Percentiles rank a stretch among this genome's conserved stretches.
Evolutionary conservation across 2,888 invertebrate genomes (phyloP).

Genomic region (Torymus tubicola): DNA sequence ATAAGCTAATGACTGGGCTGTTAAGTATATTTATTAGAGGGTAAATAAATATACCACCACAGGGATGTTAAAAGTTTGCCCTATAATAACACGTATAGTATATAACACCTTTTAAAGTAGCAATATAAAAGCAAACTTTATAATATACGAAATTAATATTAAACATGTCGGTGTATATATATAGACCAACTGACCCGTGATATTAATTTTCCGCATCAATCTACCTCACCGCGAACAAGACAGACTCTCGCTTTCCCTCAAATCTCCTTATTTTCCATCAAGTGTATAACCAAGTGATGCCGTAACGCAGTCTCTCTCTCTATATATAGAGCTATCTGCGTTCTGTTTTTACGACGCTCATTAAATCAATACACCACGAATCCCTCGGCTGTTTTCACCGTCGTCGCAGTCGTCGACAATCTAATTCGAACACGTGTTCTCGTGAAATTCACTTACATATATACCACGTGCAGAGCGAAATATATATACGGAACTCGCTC

Average conservation of each 20-base stretch:
- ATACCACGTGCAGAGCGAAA: not conserved
- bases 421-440: slow-evolving; percentile 46
- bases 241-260: no score
- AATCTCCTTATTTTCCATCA: no score
- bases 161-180: no score
- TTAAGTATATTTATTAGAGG: not conserved
- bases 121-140: no score
- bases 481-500: slow-evolving; percentile 40
- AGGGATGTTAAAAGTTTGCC: not conserved
- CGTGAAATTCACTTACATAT: slow-evolving; percentile 37
- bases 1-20: slow-evolving; percentile 9
- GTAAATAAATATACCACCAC: not conserved
- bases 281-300: no score
- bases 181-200: no score
- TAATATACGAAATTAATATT: no score
- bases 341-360: not conserved
- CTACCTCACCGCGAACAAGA: no score
- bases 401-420: no score
- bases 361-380: slow-evolving; percentile 35
- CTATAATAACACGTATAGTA: no score
- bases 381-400: not conserved
- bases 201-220: no score
- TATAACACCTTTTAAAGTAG: no score
- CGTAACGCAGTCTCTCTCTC: not conserved
- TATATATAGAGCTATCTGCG: not conserved